phyloP scores from a whole-genome alignment of 2,888 invertebrate species.

The Hyposoter didymator region DNA sequence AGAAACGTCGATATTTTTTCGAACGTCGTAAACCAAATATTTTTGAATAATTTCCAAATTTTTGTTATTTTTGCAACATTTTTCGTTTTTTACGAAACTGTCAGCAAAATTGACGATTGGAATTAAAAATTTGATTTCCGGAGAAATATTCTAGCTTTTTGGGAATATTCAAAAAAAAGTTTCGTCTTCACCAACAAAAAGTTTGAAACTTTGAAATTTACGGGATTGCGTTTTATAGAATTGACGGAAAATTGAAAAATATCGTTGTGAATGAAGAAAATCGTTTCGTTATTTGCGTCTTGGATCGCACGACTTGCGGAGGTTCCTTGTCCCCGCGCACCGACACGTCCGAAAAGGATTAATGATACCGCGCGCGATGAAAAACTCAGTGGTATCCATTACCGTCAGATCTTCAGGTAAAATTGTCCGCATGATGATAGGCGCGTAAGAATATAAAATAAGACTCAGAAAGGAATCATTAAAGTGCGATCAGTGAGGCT shows the following conservation, averaged over 20 bases:
- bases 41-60: too few species aligned
- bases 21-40: too few species aligned
- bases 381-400: constrained; percentile 59
- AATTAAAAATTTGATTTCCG: too few species aligned
- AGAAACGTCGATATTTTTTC: too few species aligned
- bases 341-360: constrained; percentile 56
- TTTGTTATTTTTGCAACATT: too few species aligned
- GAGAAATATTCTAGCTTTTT: too few species aligned
- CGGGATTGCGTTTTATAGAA: neutral
- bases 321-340: constrained; percentile 38
- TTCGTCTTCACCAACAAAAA: too few species aligned
- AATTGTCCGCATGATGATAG: constrained; percentile 57
- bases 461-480: constrained; percentile 63
- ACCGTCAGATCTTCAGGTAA: constrained; percentile 43
- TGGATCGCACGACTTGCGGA: neutral
- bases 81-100: too few species aligned
- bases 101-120: too few species aligned
- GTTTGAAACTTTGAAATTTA: too few species aligned
- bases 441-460: constrained; percentile 51
- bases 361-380: constrained; percentile 54
- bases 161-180: too few species aligned
- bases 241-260: neutral
- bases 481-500: constrained; percentile 68
- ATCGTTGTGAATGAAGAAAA: constrained; percentile 46
- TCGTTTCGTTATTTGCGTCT: constrained; percentile 32